Evolutionary conservation across 2,113 vertebrate species (phyloP).

Genomic region (Acanthochromis polyacanthus): DNA sequence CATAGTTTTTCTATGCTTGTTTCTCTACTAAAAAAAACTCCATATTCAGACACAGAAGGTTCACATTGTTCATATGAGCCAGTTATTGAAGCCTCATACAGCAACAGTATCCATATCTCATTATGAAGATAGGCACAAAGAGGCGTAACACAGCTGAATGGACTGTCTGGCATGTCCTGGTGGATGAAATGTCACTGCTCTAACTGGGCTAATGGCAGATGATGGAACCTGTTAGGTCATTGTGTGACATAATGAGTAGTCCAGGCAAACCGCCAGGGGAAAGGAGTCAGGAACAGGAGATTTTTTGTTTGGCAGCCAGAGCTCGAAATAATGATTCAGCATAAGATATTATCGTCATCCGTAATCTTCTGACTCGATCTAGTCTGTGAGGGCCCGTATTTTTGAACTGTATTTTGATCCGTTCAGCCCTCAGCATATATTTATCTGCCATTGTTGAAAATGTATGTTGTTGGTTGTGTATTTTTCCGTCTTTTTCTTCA

Average conservation of each 20-base stretch:
- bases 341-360: conserved; percentile 22
- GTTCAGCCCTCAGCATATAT: background rate
- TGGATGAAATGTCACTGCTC: conserved; percentile 29
- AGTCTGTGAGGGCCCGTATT: background rate
- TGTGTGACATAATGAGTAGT: conserved; percentile 45
- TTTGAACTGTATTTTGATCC: background rate
- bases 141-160: conserved; percentile 5
- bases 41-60: background rate
- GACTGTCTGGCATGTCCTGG: conserved; percentile 20
- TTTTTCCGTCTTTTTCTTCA: no score
- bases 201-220: conserved; percentile 50
- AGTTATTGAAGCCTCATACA: conserved; percentile 5
- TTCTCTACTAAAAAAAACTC: conserved; percentile 9
- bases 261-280: conserved; percentile 34
- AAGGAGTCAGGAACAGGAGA: conserved; percentile 42
- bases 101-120: background rate
- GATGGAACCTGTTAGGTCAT: conserved; percentile 25
- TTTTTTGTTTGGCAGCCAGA: conserved; percentile 27
- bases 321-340: conserved; percentile 37
- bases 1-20: background rate
- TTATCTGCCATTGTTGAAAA: background rate
- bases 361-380: conserved; percentile 23
- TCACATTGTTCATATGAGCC: background rate
- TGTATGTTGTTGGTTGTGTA: no score
- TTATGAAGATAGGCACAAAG: background rate